Evolutionary conservation across 1,140 invertebrate species (phyloP).

Genomic region (honey bee (Apis mellifera)): Amel_HAv3.1 CM009944.2:4058501-4059000

Average conservation of each 20-base stretch:
- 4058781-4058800: slow-evolving; percentile 23
- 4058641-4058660: slow-evolving; percentile 11
- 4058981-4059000: too few species aligned
- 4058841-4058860: slow-evolving; percentile 32
- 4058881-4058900: background rate
- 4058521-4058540: background rate
- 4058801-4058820: slow-evolving; percentile 5
- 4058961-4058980: background rate
- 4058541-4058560: slow-evolving; percentile 29
- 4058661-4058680: slow-evolving; percentile 1
- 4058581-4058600: background rate
- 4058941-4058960: background rate
- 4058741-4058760: too few species aligned
- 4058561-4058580: background rate
- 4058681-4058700: slow-evolving; percentile 35
- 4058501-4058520: background rate
- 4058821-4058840: slow-evolving; percentile 11
- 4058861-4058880: background rate
- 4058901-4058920: slow-evolving; percentile 10
- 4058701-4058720: slow-evolving; percentile 45
- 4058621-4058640: background rate
- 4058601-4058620: too few species aligned
- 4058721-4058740: slow-evolving; percentile 10
- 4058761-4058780: slow-evolving; percentile 17
- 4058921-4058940: background rate